Evolutionary conservation across 2,888 invertebrate species (phyloP).

Genomic region (Plebejus melissa): DNA sequence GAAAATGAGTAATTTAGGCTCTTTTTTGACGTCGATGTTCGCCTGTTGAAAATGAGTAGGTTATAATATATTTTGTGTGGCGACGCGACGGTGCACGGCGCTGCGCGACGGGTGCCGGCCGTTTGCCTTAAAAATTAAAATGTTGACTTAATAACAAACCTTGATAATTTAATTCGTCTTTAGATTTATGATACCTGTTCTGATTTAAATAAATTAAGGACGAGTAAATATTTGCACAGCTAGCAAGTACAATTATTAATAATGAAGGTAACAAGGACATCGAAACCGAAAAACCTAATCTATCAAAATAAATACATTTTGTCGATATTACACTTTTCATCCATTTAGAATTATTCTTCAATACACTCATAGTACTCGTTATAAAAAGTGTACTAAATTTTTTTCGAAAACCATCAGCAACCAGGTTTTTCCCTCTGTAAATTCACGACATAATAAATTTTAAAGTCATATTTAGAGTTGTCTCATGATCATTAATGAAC

Average conservation of each 20-base stretch:
- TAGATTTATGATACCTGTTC: not conserved
- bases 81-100: not conserved
- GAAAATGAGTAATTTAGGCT: not conserved
- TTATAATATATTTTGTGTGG: no score
- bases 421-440: not conserved
- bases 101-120: not conserved
- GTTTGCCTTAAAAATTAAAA: not conserved
- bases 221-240: not conserved
- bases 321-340: no score
- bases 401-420: not conserved
- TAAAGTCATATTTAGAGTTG: not conserved
- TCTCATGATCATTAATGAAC: not conserved
- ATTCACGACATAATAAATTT: not conserved
- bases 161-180: not conserved
- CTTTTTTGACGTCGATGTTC: not conserved
- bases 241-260: not conserved
- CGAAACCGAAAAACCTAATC: not conserved
- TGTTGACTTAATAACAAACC: not conserved
- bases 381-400: no score
- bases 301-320: no score
- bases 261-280: not conserved
- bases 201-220: constrained; percentile 3
- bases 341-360: no score
- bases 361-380: no score
- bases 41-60: no score